A percentile compares a stretch with the other conserved stretches of the same genome.
These are phyloP conservation scores for Orchesella flavescens DNA, from an alignment of 2,888 invertebrate genomes.

Conservation along the genomic window DNA sequence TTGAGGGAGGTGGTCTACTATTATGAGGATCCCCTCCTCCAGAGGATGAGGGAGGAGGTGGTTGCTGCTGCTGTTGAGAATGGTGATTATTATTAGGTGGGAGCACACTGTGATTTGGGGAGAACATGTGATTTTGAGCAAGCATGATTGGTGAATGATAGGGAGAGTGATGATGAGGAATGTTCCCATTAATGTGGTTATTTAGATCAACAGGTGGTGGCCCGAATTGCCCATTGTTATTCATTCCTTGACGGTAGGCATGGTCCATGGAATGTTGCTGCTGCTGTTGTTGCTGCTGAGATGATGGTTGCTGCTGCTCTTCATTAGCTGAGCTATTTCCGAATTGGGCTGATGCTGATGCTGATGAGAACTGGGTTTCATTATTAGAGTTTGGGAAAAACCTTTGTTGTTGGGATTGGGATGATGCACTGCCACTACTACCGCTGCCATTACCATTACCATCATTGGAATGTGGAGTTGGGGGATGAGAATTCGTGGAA, in stretches of 20 bases:
- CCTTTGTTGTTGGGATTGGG: constrained; percentile 46
- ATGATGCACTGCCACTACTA: constrained; percentile 37
- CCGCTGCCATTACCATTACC: constrained; percentile 41
- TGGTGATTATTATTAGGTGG: constrained; percentile 74
- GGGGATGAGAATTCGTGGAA: constrained; percentile 65
- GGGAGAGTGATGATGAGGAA: constrained; percentile 60
- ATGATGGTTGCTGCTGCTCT: constrained; percentile 33
- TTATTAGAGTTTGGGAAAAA: constrained; percentile 67
- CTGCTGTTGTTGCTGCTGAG: constrained; percentile 38
- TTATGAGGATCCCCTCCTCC: constrained; percentile 44
- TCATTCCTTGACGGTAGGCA: constrained; percentile 71
- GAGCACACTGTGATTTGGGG: constrained; percentile 44
- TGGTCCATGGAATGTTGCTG: constrained; percentile 60
- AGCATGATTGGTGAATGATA: constrained; percentile 62
- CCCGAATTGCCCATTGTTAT: constrained; percentile 74
- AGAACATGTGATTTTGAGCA: constrained; percentile 65
- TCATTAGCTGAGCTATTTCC: constrained; percentile 64
- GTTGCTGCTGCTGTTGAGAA: constrained; percentile 72
- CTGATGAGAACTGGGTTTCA: constrained; percentile 69
- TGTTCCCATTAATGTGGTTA: constrained; percentile 67
- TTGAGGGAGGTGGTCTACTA: constrained; percentile 72
- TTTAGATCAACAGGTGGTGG: constrained; percentile 77
- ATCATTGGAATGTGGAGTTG: constrained; percentile 64
- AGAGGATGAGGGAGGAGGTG: constrained; percentile 64
- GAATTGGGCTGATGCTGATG: constrained; percentile 71